These are phyloP conservation scores for Telmatochromis brachygnathus DNA, from an alignment of 2,113 vertebrate genomes.

Conservation along the genomic window DNA sequence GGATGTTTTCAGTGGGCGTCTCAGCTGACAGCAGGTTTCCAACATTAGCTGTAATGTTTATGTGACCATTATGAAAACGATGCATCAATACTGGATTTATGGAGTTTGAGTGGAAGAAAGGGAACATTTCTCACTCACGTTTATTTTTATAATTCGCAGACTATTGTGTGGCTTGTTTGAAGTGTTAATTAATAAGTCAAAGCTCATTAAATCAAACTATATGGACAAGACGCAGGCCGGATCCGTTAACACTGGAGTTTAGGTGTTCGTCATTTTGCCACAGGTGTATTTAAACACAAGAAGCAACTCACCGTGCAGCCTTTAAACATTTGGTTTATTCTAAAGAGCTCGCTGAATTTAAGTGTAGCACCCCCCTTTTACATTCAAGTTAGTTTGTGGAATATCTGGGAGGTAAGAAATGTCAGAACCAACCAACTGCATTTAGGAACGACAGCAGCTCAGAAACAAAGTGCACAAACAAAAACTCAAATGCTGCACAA, in stretches of 20 bases:
- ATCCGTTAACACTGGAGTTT: not conserved
- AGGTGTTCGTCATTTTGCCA: not conserved
- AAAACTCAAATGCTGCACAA: not conserved
- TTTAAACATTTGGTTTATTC: not conserved
- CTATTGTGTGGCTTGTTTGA: not conserved
- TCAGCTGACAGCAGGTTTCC: not conserved
- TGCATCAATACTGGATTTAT: not conserved
- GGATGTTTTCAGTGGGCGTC: not conserved
- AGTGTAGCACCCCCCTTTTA: not conserved
- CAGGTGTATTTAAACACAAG: not conserved
- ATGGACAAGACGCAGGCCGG: fast-evolving
- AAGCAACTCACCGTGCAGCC: not conserved
- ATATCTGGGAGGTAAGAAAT: fast-evolving
- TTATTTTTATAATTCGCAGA: not conserved
- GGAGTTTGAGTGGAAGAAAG: not conserved
- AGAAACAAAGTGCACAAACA: not conserved
- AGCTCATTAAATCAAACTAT: not conserved
- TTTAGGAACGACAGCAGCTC: not conserved
- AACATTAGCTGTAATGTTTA: fast-evolving
- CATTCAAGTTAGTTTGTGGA: not conserved
- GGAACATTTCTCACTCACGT: fast-evolving
- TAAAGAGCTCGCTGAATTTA: not conserved
- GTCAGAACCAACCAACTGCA: not conserved
- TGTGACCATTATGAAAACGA: not conserved
- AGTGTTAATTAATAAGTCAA: not conserved